These are phyloP conservation scores for Eugnorisma glareosa DNA, from an alignment of 2,888 invertebrate genomes.

Conservation along the genomic window DNA sequence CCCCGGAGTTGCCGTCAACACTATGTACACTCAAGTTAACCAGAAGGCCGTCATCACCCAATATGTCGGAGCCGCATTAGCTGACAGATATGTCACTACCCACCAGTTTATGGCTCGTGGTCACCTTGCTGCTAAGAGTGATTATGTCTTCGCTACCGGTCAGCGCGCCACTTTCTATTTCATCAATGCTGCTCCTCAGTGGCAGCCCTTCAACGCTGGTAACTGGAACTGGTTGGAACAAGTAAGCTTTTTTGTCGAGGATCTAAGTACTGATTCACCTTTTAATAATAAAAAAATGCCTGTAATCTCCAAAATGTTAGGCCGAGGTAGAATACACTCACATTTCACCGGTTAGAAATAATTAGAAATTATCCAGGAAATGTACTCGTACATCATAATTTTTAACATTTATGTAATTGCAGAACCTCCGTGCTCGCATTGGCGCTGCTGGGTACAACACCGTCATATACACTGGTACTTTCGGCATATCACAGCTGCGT, in stretches of 20 bases:
- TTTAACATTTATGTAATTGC: slow-evolving; percentile 11
- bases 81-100: slow-evolving; percentile 86
- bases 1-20: slow-evolving; percentile 82
- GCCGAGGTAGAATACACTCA: background rate
- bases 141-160: slow-evolving; percentile 91
- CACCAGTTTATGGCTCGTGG: slow-evolving; percentile 90
- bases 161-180: slow-evolving; percentile 92
- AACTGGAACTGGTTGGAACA: slow-evolving; percentile 91
- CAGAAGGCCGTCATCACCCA: slow-evolving; percentile 79
- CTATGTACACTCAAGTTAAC: slow-evolving; percentile 81
- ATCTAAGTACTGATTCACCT: background rate
- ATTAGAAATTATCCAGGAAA: background rate
- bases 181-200: slow-evolving; percentile 92
- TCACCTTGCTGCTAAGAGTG: slow-evolving; percentile 91
- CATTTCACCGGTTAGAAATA: background rate
- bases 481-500: slow-evolving; percentile 90
- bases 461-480: slow-evolving; percentile 91
- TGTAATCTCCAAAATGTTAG: background rate
- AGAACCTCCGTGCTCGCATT: slow-evolving; percentile 84
- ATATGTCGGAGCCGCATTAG: slow-evolving; percentile 78
- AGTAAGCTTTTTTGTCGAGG: slow-evolving; percentile 58
- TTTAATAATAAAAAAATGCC: background rate
- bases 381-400: background rate
- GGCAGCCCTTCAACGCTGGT: slow-evolving; percentile 92
- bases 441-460: slow-evolving; percentile 82